phyloP scores from a whole-genome alignment of 2,888 invertebrate genomes.

The Polydrusus pterygomalis region DNA sequence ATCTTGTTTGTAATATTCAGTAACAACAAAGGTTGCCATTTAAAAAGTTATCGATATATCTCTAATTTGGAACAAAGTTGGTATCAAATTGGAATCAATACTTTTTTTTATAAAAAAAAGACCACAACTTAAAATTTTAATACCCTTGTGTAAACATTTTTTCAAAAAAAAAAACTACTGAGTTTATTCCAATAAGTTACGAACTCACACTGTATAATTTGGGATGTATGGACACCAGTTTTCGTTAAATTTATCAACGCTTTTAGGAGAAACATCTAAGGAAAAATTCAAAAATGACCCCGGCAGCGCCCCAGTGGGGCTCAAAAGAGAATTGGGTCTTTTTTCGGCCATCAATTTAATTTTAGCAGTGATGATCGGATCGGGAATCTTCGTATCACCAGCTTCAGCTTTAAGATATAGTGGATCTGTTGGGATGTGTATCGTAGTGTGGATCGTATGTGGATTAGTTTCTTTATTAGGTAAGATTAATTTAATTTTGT shows the following conservation, averaged over 20 bases:
- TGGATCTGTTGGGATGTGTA: conserved; percentile 86
- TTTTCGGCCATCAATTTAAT: conserved; percentile 89
- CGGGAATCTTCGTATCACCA: conserved; percentile 91
- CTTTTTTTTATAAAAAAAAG: too few relatives aligned
- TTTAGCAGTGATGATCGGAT: conserved; percentile 92
- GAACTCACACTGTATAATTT: too few relatives aligned
- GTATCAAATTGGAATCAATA: too few relatives aligned
- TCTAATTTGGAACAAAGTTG: too few relatives aligned
- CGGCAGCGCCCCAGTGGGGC: conserved; percentile 58
- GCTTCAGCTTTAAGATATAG: conserved; percentile 83
- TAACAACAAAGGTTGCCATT: too few relatives aligned
- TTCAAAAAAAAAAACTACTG: too few relatives aligned
- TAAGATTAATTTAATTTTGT: conserved; percentile 62
- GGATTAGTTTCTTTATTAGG: conserved; percentile 87
- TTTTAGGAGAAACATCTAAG: neutral
- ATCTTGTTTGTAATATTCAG: too few relatives aligned
- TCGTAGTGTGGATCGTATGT: conserved; percentile 86
- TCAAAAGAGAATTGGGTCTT: conserved; percentile 85
- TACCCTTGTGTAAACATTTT: too few relatives aligned
- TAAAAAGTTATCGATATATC: too few relatives aligned
- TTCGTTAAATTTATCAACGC: neutral
- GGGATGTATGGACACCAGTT: too few relatives aligned
- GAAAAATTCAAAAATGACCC: conserved; percentile 13
- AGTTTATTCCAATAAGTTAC: too few relatives aligned
- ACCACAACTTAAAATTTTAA: too few relatives aligned